These are phyloP conservation scores for Trichosurus vulpecula DNA, from an alignment of 2,797 vertebrate genomes.

Conservation along the genomic window DNA sequence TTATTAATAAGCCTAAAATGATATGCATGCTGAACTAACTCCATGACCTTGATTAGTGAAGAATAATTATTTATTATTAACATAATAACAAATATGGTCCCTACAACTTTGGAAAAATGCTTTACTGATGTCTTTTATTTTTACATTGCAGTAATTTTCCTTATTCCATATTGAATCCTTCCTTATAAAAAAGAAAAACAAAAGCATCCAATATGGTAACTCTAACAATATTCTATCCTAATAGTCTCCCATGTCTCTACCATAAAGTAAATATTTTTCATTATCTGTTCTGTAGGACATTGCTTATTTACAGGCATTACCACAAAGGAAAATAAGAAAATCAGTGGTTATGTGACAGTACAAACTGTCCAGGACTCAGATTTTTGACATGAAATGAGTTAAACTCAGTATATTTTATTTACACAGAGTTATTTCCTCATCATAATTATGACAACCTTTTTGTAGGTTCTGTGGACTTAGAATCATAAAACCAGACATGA, in stretches of 20 bases:
- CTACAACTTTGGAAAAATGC: neutral
- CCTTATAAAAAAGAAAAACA: neutral
- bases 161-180: neutral
- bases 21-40: constrained; percentile 9
- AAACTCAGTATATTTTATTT: constrained; percentile 36
- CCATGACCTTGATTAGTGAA: constrained; percentile 41
- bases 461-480: constrained; percentile 19
- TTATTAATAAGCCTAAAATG: neutral
- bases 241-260: neutral
- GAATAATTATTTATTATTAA: constrained; percentile 56
- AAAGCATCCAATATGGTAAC: neutral
- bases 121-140: neutral
- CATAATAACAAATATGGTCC: constrained; percentile 43
- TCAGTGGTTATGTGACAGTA: neutral
- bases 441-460: neutral
- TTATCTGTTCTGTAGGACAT: neutral
- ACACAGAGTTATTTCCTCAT: neutral
- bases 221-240: neutral
- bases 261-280: neutral
- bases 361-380: constrained; percentile 23
- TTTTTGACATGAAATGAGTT: constrained; percentile 36
- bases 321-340: constrained; percentile 47
- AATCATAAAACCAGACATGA: neutral
- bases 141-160: neutral
- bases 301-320: neutral